phyloP scores from a whole-genome alignment of 2,113 vertebrate species.

The Notothenia rossii region DNA sequence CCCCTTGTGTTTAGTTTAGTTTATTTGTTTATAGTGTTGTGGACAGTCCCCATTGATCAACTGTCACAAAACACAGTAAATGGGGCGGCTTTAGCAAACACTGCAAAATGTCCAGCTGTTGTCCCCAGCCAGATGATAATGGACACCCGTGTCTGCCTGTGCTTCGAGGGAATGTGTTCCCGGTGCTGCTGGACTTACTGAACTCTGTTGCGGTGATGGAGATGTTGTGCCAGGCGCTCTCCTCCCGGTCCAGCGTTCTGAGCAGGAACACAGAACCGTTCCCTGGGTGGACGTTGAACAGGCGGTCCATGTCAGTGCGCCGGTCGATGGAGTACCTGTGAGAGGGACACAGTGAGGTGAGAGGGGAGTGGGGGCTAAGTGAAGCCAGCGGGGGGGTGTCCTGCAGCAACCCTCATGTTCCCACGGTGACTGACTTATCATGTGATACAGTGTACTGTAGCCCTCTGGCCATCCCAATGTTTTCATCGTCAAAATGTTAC shows the following conservation, averaged over 20 bases:
- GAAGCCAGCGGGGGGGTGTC: neutral
- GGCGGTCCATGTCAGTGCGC: conserved; percentile 92
- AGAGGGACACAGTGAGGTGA: conserved; percentile 41
- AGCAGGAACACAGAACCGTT: conserved; percentile 94
- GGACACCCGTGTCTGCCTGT: no score
- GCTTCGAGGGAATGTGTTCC: no score
- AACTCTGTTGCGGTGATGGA: conserved; percentile 93
- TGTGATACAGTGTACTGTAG: neutral
- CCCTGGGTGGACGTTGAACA: conserved; percentile 92
- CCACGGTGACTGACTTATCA: neutral
- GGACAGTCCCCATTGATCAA: no score
- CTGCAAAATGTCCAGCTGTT: no score
- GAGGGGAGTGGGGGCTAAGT: neutral
- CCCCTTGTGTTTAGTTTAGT: no score
- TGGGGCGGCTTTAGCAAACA: no score
- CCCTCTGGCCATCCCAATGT: neutral
- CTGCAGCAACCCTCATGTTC: neutral
- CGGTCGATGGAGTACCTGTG: conserved; percentile 94
- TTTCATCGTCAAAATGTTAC: neutral
- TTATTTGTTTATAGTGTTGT: no score
- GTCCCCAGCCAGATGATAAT: no score
- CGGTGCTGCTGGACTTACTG: conserved; percentile 86
- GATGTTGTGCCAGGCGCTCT: conserved; percentile 93
- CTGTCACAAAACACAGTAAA: no score
- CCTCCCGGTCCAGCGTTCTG: conserved; percentile 91